Evolutionary conservation across 2,888 invertebrate species (phyloP).

Genomic region (Netelia inedita): DNA sequence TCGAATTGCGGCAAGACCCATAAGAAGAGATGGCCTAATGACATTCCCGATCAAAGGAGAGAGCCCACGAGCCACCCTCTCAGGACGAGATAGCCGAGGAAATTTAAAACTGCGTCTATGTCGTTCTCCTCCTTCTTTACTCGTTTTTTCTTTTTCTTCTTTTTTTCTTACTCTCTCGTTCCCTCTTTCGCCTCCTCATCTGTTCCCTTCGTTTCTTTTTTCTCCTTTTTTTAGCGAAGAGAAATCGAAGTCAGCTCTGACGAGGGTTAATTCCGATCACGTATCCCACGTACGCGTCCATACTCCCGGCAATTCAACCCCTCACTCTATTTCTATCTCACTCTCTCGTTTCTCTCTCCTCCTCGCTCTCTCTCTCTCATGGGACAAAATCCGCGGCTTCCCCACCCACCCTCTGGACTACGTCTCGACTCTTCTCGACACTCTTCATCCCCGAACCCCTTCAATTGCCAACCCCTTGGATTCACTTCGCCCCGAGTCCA

Average conservation of each 20-base stretch:
- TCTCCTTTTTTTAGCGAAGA: constrained; percentile 43
- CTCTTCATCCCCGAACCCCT: constrained; percentile 33
- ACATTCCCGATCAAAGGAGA: constrained; percentile 81
- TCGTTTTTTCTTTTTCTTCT: constrained; percentile 42
- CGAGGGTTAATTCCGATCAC: constrained; percentile 80
- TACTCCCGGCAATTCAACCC: constrained; percentile 64
- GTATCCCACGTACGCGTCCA: constrained; percentile 76
- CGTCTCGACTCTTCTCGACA: constrained; percentile 29
- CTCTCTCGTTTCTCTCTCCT: constrained; percentile 13
- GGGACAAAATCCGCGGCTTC: constrained; percentile 65
- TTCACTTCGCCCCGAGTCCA: constrained; percentile 41
- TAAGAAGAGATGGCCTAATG: constrained; percentile 78
- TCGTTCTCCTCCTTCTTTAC: constrained; percentile 69
- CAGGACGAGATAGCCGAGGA: constrained; percentile 76
- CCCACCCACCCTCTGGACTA: constrained; percentile 12
- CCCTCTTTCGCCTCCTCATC: constrained; percentile 52
- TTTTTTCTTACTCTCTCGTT: constrained; percentile 27
- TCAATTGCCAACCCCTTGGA: constrained; percentile 46
- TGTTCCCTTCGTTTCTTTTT: constrained; percentile 35
- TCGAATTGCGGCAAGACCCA: constrained; percentile 69
- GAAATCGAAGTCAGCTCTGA: constrained; percentile 74
- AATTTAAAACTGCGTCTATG: constrained; percentile 81
- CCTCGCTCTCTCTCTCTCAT: constrained; percentile 34
- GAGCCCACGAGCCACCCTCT: constrained; percentile 74
- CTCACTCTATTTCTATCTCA: constrained; percentile 26